These are phyloP conservation scores for Campylorhamphus procurvoides DNA, from an alignment of 2,113 vertebrate genomes.

Conservation along the genomic window DNA sequence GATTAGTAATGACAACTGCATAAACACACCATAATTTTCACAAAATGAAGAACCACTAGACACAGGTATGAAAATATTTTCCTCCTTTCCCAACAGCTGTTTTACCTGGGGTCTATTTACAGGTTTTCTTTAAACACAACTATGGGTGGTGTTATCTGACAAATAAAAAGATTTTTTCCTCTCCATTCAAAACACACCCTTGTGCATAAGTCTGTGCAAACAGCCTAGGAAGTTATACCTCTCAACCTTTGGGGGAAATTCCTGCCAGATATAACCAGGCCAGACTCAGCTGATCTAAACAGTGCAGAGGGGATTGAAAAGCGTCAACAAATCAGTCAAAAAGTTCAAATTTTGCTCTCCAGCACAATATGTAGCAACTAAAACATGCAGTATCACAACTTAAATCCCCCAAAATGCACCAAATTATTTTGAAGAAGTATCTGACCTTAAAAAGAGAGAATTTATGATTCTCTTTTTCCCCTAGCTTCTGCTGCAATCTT, in stretches of 20 bases:
- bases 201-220: background rate
- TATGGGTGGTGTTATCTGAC: background rate
- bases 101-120: background rate
- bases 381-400: background rate
- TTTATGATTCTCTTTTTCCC: constrained; percentile 78
- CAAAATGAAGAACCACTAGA: background rate
- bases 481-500: constrained; percentile 87
- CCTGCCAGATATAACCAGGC: background rate
- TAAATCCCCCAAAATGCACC: background rate
- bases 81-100: background rate
- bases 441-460: constrained; percentile 93
- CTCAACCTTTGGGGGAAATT: background rate
- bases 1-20: background rate
- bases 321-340: background rate
- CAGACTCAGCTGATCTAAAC: background rate
- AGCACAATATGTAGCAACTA: background rate
- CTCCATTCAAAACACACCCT: background rate
- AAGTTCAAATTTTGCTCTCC: background rate
- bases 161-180: background rate
- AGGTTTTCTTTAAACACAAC: background rate
- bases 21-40: background rate
- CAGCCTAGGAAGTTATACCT: background rate
- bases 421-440: background rate
- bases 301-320: background rate
- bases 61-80: background rate